These are phyloP conservation scores for Lysandra bellargus DNA, from an alignment of 2,888 invertebrate species.

Conservation along the genomic window DNA sequence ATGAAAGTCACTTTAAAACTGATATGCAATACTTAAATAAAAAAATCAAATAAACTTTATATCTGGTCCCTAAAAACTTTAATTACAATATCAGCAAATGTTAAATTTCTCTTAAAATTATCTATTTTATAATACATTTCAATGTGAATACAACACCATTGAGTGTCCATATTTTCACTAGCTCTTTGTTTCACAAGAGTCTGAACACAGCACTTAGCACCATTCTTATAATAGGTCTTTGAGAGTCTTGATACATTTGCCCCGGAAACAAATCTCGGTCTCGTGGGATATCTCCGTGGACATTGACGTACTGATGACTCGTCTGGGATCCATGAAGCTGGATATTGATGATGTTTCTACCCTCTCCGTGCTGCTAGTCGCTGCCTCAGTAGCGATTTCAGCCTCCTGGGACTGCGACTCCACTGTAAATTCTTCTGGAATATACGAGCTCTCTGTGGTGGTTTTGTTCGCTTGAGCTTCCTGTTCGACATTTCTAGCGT, in stretches of 20 bases:
- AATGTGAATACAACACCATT: constrained; percentile 17
- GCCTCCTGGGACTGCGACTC: constrained; percentile 44
- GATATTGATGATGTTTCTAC: constrained; percentile 62
- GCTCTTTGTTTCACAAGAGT: constrained; percentile 43
- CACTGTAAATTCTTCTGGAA: constrained; percentile 71
- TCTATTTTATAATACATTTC: constrained; percentile 10
- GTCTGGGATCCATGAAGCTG: constrained; percentile 74
- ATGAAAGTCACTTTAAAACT: background rate
- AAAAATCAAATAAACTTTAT: background rate
- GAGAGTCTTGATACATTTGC: constrained; percentile 88
- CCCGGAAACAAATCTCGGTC: constrained; percentile 93
- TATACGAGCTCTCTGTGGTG: constrained; percentile 64
- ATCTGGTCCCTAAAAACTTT: background rate
- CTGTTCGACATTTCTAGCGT: constrained; percentile 40
- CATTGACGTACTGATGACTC: constrained; percentile 86
- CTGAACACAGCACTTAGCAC: constrained; percentile 66
- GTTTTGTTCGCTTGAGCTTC: constrained; percentile 51
- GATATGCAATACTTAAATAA: background rate
- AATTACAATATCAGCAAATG: background rate
- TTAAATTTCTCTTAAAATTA: background rate
- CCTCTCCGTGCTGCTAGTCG: constrained; percentile 39
- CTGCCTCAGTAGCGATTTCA: constrained; percentile 44
- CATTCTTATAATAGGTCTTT: constrained; percentile 65
- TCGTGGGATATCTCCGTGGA: constrained; percentile 91
- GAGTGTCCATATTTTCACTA: constrained; percentile 30